Evolutionary conservation across 2,888 invertebrate genomes (phyloP), one percentile per base, ranked within the genome.

Genomic region (Platynereis dumerilii): DNA sequence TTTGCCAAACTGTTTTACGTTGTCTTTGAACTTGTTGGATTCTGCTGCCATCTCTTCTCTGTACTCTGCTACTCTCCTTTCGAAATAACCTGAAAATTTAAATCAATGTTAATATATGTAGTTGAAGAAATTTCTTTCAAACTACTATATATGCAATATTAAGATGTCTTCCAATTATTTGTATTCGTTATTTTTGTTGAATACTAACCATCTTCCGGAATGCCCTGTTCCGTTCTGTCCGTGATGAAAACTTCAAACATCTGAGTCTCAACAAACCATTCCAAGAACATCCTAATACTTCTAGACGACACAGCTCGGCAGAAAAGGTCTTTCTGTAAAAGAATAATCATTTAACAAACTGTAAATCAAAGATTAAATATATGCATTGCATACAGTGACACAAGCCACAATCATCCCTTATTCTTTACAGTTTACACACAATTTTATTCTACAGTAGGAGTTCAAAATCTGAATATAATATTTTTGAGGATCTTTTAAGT

Each of bases 241-340:
- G 72, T 75, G n/a, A 81, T 77, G 67, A 83, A 93, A 58, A 90
- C 88, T 69, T 90, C 88, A 82, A 93, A 93, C 91, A 93, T 92
- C 0, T 92, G 91, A 0, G 93, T 93, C 80, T 93, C 92, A 0
- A 91, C 89, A 84, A 94, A 93, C 93, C 93, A 93, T 72, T 92
- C 91, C 0, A 93, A 85, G 82, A 93, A 92, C 74, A 89, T 88
- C 71, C 90, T 89, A 44, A 89, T 71, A 24, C 77, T 74, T 53
- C 74, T 72, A 0, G 90, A 88, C 0, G 87, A 80, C 2, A 88
- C 87, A 69, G 86, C 87, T 74, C 89, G 89, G 39, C 91, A 87
- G 82, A 92, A 92, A 10, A 87, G 83, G 58, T 92, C 91, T 85
- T 90, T 90, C 91, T 92, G 87, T 73, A 87, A 88, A 20, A 27